Base-by-base conservation (phyloP, 1,140 invertebrate genomes). In the Zaprionus davidi region DNA sequence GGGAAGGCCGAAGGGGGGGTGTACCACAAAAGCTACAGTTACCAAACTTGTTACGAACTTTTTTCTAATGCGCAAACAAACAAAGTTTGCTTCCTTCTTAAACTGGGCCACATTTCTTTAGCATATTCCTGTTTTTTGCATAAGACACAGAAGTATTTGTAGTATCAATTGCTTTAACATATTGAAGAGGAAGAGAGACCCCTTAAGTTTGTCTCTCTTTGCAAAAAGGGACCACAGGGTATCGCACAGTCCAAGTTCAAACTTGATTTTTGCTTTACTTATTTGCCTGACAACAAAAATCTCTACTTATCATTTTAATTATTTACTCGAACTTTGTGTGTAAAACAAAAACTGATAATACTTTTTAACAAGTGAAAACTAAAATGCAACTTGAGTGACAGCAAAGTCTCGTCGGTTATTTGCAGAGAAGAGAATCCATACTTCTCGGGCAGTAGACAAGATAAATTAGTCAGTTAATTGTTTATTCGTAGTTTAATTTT, bases 31-130 rank as follows among this genome's bases (percentile, higher is more conserved):
- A 41, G 41, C 41, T 46, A 46, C 41, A 46, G 41, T 46, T 46
- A 46, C 41, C 41, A 46, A 46, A 46, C 41, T 46, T 46, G 41
- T 64, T 51, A 31, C 62, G 62, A 46, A 64, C 51, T 63, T 63
- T 46, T 44, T 46, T 46, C 41, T 46, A 46, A 46, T 46, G n/a
- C n/a, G 41, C 41, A 46, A 46, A 46, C 41, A 44, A 38, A 38
- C 36, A 15, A 17, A 44, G 41, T 46, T 46, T 46, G 41, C 41
- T 46, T 17, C 41, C 41, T 46, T 17, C 41, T 17, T 46, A 17
- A 46, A 46, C 41, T 46, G 41, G n/a, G n/a, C 41, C 41, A 46
- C 41, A 46, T 46, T 46, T 17, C 41, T 46, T 46, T 17, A n/a
- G n/a, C 41, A 17, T 46, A 46, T 46, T 46, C 41, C n/a, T 3